A percentile compares a stretch with the other conserved stretches of the same genome.
phyloP scores from a whole-genome alignment of 2,797 vertebrate genomes.

The Leptoclinus maculatus region DNA sequence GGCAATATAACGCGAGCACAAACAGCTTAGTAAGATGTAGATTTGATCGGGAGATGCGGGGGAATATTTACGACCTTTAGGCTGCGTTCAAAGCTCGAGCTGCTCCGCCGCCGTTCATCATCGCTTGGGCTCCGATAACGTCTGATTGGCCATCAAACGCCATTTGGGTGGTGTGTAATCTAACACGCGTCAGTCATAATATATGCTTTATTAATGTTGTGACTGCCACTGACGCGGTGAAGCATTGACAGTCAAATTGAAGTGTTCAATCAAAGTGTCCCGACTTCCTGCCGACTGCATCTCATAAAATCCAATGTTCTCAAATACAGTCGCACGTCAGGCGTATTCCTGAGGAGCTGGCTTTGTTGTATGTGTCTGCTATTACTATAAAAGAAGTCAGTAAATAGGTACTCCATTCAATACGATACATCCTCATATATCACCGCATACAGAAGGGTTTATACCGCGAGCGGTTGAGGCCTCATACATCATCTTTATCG shows the following conservation, averaged over 20 bases:
- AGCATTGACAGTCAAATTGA: slow-evolving; percentile 32
- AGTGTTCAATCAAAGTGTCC: slow-evolving; percentile 43
- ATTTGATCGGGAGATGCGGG: slow-evolving; percentile 14
- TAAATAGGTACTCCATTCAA: slow-evolving; percentile 67
- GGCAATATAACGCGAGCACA: slow-evolving; percentile 12
- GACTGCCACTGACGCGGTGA: slow-evolving; percentile 36
- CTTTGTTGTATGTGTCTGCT: slow-evolving; percentile 40
- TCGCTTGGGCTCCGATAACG: slow-evolving; percentile 20
- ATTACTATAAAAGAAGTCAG: slow-evolving; percentile 45
- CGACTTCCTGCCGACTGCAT: slow-evolving; percentile 20
- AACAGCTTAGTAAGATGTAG: slow-evolving; percentile 16
- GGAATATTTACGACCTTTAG: slow-evolving; percentile 37
- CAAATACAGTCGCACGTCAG: slow-evolving; percentile 24
- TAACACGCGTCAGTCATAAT: slow-evolving; percentile 37
- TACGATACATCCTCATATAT: slow-evolving; percentile 73
- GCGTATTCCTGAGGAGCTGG: slow-evolving; percentile 23
- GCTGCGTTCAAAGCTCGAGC: slow-evolving; percentile 15
- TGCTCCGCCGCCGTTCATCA: slow-evolving; percentile 32
- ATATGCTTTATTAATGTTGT: slow-evolving; percentile 38
- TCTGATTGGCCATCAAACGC: slow-evolving; percentile 48
- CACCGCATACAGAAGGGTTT: slow-evolving; percentile 67
- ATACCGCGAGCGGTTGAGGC: slow-evolving; percentile 53
- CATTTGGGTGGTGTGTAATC: slow-evolving; percentile 29
- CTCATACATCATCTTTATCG: slow-evolving; percentile 79
- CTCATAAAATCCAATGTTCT: slow-evolving; percentile 36